Evolutionary conservation across 2,797 vertebrate species (phyloP).

Genomic region (Pantherophis alleghaniensis): DNA sequence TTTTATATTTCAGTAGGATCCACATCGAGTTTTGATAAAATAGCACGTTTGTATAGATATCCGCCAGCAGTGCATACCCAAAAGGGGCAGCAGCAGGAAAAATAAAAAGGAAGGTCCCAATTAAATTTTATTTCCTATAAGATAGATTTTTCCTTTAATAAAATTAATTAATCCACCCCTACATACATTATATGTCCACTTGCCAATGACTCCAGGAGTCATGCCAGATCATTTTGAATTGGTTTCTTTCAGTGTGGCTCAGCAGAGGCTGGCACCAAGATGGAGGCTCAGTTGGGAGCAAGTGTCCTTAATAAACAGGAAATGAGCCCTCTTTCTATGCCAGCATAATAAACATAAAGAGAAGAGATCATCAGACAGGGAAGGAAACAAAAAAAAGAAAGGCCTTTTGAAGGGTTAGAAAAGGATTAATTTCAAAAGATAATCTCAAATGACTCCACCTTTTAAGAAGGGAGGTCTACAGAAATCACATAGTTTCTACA

Average conservation of each 20-base stretch:
- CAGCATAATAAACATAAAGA: not conserved
- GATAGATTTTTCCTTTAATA: not conserved
- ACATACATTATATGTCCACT: not conserved
- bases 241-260: not conserved
- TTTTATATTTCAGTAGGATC: not conserved
- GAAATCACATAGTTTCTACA: not conserved
- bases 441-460: not conserved
- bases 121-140: not conserved
- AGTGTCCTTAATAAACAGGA: not conserved
- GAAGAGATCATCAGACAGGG: not conserved
- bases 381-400: not conserved
- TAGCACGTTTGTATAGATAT: not conserved
- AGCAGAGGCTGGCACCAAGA: not conserved
- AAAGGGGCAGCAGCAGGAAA: not conserved
- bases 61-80: not conserved
- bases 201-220: not conserved
- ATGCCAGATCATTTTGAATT: not conserved
- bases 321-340: not conserved
- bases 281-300: not conserved
- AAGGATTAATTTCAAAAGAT: not conserved
- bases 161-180: not conserved
- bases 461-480: not conserved
- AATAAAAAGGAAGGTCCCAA: not conserved
- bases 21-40: not conserved
- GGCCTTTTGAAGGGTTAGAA: not conserved